A percentile compares a stretch with the other conserved stretches of the same genome.
phyloP scores from a whole-genome alignment of 2,888 invertebrate species.

The Anthoptus insignis region DNA sequence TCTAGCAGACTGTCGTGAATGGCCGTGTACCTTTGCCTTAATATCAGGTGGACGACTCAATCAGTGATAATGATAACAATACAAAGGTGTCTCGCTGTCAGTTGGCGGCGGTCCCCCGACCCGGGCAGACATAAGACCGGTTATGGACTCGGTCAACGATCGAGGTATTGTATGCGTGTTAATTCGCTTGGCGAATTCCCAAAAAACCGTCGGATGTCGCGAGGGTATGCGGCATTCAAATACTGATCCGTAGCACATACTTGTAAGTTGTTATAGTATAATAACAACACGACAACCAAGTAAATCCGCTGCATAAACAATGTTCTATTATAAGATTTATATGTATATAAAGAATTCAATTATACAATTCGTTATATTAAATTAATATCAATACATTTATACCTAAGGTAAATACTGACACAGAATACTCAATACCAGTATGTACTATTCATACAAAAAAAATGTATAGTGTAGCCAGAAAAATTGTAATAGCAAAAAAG shows the following conservation, averaged over 20 bases:
- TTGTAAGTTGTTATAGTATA: background rate
- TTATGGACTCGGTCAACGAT: conserved; percentile 60
- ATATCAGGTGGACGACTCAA: conserved; percentile 77
- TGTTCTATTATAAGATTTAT: background rate
- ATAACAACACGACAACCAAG: background rate
- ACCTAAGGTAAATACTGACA: too few species aligned
- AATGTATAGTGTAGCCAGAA: too few species aligned
- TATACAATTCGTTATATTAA: too few species aligned
- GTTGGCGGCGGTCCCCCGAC: conserved; percentile 41
- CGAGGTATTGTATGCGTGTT: conserved; percentile 49
- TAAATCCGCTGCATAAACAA: background rate
- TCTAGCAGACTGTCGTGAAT: conserved; percentile 63
- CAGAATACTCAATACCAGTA: too few species aligned
- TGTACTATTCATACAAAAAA: too few species aligned
- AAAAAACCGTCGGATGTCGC: background rate
- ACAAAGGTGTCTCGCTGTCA: conserved; percentile 55
- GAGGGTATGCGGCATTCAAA: background rate
- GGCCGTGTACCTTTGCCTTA: conserved; percentile 61
- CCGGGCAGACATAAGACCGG: conserved; percentile 58
- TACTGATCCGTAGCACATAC: background rate
- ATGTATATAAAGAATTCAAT: too few species aligned
- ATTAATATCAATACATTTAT: too few species aligned
- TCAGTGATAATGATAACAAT: conserved; percentile 67
- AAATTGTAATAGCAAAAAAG: too few species aligned
- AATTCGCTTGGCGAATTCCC: conserved; percentile 30